These are phyloP conservation scores for Lumbricus terrestris DNA, from an alignment of 2,888 invertebrate genomes.

Conservation along the genomic window DNA sequence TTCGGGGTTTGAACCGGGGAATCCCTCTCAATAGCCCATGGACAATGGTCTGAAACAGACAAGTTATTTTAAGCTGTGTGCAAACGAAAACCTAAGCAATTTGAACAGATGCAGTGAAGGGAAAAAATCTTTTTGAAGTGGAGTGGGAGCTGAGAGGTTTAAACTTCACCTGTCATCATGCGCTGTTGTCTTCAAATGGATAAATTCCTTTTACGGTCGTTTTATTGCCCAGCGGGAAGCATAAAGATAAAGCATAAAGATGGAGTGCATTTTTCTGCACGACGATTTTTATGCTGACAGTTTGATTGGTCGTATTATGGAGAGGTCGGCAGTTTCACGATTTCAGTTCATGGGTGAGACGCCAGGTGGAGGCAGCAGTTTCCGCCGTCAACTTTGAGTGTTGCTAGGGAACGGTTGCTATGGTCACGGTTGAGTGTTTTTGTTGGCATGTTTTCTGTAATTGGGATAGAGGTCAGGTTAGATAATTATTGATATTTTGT, in stretches of 20 bases:
- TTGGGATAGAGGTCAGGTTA: not conserved
- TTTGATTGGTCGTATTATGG: not conserved
- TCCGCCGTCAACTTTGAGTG: not conserved
- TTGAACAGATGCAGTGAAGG: too few relatives aligned
- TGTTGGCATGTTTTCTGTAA: not conserved
- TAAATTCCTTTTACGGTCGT: not conserved
- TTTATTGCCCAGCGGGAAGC: not conserved
- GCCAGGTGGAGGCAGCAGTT: conserved; percentile 3
- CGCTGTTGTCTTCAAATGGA: not conserved
- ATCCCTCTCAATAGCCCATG: too few relatives aligned
- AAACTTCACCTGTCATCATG: not conserved
- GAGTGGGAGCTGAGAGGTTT: not conserved
- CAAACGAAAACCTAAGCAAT: too few relatives aligned
- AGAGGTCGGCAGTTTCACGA: not conserved
- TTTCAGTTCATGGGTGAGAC: not conserved
- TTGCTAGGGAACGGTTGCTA: not conserved
- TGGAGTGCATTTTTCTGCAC: not conserved
- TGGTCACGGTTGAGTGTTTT: not conserved
- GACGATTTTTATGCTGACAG: not conserved
- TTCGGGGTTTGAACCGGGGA: too few relatives aligned
- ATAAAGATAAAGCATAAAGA: conserved; percentile 3
- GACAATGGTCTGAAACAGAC: too few relatives aligned
- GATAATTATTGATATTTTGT: too few relatives aligned
- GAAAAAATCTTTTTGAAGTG: not conserved
- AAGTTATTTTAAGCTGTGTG: too few relatives aligned